Evolutionary conservation across 2,113 vertebrate genomes (phyloP).

Genomic region (Callaeas wilsoni): DNA sequence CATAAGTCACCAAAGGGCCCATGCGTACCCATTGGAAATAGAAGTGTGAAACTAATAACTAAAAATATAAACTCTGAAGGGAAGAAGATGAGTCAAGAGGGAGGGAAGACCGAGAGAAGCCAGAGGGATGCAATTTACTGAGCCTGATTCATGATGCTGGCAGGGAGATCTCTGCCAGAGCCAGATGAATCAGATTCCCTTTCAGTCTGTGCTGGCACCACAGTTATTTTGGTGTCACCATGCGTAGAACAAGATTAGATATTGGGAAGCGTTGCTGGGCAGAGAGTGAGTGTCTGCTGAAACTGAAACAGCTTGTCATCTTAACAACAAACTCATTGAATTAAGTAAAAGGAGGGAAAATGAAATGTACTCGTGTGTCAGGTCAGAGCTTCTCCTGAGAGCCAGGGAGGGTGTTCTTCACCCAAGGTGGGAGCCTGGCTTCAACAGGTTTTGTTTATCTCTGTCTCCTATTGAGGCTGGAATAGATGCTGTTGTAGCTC

Average conservation of each 20-base stretch:
- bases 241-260: not conserved
- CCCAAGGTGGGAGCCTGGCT: not conserved
- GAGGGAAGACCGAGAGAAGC: not conserved
- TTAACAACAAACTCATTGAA: not conserved
- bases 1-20: not conserved
- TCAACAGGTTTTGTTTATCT: not conserved
- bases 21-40: not conserved
- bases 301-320: not conserved
- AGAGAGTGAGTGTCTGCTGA: not conserved
- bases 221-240: slow-evolving; percentile 27
- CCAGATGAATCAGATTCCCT: slow-evolving; percentile 30
- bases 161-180: not conserved
- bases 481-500: not conserved
- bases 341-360: not conserved
- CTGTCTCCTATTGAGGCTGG: not conserved
- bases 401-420: not conserved
- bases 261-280: not conserved
- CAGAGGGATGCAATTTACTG: not conserved
- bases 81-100: not conserved
- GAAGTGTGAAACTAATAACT: slow-evolving; percentile 30
- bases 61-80: slow-evolving; percentile 32
- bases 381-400: not conserved
- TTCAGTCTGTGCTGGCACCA: slow-evolving; percentile 1
- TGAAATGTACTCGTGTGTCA: not conserved
- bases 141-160: not conserved